Percentiles rank a stretch among this genome's conserved stretches.
Evolutionary conservation across 2,113 vertebrate genomes (phyloP).

Genomic region (Engystomops pustulosus): DNA sequence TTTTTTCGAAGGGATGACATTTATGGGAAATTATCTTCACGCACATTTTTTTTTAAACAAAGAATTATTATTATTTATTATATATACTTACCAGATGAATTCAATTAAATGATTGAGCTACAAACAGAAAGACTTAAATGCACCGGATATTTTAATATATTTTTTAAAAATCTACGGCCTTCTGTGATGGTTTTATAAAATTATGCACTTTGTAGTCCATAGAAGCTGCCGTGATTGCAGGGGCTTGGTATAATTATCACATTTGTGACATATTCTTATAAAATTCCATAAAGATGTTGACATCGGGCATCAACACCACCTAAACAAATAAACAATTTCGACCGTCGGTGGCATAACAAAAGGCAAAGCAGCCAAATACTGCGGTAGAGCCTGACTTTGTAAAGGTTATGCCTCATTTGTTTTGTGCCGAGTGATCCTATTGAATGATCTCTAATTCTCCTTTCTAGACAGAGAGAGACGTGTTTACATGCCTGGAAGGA

Average conservation of each 20-base stretch:
- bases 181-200: no score
- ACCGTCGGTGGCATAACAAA: not conserved
- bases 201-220: no score
- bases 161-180: no score
- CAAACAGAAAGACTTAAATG: no score
- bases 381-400: not conserved
- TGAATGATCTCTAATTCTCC: constrained; percentile 27
- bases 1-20: no score
- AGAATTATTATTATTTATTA: no score
- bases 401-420: constrained; percentile 48
- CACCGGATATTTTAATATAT: no score
- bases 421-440: constrained; percentile 36
- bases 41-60: no score
- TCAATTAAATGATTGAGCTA: no score
- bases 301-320: not conserved
- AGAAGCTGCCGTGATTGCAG: no score
- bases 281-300: not conserved
- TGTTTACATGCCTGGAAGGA: constrained; percentile 43
- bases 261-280: not conserved
- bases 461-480: constrained; percentile 34
- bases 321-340: constrained; percentile 7
- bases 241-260: not conserved
- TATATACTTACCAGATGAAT: no score
- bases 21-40: no score
- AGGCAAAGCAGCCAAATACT: constrained; percentile 5